A percentile compares a stretch with the other conserved stretches of the same genome.
Evolutionary conservation across 2,888 invertebrate genomes (phyloP).

Genomic region (Orthosia gracilis): DNA sequence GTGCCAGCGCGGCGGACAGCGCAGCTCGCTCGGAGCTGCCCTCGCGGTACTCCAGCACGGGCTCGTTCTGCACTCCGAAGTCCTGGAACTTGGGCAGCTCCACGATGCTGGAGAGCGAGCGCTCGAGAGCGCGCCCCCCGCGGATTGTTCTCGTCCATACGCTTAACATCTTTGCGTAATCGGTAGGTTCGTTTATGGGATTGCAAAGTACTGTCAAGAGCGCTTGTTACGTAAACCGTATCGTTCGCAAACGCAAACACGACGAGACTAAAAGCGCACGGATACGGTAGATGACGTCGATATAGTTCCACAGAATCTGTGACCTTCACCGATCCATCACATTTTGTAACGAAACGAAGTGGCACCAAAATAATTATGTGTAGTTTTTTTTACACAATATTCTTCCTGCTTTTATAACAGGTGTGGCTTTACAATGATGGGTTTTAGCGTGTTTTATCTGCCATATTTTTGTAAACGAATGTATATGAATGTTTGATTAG

Average conservation of each 20-base stretch:
- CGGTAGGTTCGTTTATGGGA: conserved; percentile 46
- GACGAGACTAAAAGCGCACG: conserved; percentile 57
- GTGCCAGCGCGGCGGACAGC: conserved; percentile 93
- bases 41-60: conserved; percentile 95
- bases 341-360: conserved; percentile 88
- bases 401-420: conserved; percentile 13
- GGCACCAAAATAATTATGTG: conserved; percentile 49
- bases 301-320: conserved; percentile 63
- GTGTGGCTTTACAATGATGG: not conserved
- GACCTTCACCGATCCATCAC: conserved; percentile 83
- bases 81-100: conserved; percentile 93
- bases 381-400: conserved; percentile 14
- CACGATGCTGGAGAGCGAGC: conserved; percentile 92
- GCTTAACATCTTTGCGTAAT: conserved; percentile 71
- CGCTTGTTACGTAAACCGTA: conserved; percentile 69
- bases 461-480: conserved; percentile 8
- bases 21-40: conserved; percentile 95
- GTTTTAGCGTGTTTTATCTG: conserved; percentile 3
- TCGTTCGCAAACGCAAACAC: conserved; percentile 59
- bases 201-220: conserved; percentile 62
- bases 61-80: conserved; percentile 94
- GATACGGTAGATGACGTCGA: conserved; percentile 64
- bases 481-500: not conserved
- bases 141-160: conserved; percentile 85
- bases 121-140: conserved; percentile 91